Percentiles rank a stretch among this genome's conserved stretches.
phyloP scores from a whole-genome alignment of 2,888 invertebrate genomes.

The Troides oblongomaculatus region DNA sequence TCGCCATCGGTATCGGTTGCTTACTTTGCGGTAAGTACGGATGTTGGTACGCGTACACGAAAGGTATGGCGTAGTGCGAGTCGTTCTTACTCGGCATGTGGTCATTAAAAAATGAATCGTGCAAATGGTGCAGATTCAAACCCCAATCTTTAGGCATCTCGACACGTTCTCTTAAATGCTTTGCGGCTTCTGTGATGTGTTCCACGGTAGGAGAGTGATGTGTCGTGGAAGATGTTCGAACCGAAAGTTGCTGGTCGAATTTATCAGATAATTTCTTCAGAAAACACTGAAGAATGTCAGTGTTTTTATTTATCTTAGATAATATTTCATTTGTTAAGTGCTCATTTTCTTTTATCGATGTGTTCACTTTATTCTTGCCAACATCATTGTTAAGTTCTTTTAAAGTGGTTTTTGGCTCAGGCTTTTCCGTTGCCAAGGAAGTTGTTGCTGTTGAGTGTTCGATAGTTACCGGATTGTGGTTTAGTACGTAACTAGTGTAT shows the following conservation, averaged over 20 bases:
- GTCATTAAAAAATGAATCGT: constrained; percentile 18
- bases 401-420: constrained; percentile 3
- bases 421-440: constrained; percentile 14
- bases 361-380: constrained; percentile 40
- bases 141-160: constrained; percentile 25
- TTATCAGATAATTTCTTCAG: constrained; percentile 50
- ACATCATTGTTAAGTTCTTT: constrained; percentile 25
- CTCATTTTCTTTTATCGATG: constrained; percentile 52
- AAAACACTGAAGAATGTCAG: constrained; percentile 53
- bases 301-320: constrained; percentile 61
- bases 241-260: constrained; percentile 32
- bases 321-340: constrained; percentile 57
- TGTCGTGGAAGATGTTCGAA: constrained; percentile 7
- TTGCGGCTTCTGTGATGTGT: constrained; percentile 10
- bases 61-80: constrained; percentile 31
- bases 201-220: constrained; percentile 3
- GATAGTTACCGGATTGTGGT: constrained; percentile 7
- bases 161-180: constrained; percentile 17
- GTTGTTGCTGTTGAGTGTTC: constrained; percentile 13
- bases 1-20: constrained; percentile 27
- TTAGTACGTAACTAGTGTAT: constrained; percentile 8
- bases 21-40: constrained; percentile 27
- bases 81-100: constrained; percentile 29
- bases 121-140: constrained; percentile 18
- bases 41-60: constrained; percentile 36